Evolutionary conservation across 2,888 invertebrate genomes (phyloP), one percentile per base, ranked within the genome.

Genomic region (Nomada fabriciana): DNA sequence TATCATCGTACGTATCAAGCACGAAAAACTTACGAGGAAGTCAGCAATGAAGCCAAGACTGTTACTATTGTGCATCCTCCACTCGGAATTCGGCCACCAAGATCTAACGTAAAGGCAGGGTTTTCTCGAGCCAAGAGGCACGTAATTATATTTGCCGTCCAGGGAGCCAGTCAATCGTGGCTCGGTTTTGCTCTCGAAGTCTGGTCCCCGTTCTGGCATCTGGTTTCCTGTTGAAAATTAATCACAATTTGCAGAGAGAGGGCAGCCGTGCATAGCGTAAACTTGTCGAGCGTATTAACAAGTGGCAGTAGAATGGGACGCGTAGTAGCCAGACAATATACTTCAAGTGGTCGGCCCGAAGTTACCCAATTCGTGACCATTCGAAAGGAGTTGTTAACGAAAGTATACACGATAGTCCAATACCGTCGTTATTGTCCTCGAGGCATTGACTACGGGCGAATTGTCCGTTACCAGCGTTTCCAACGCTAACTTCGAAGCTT

Each of bases 1-100:
- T 11, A 0, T 47, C 11, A 15, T 47, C 4, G 47, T 2, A 13
- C n/a, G n/a, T 36, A 36, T 7, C 36, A 0, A 29, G 42, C 47
- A 18, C 3, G 50, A 1, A 20, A 20, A 18, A n/a, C 94, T 93
- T 92, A 97, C 97, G 94, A 97, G 93, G 89, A 95, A 94, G 11
- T 94, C 93, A 7, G 95, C 94, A 52, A 97, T 96, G 82, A 95
- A 95, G 11, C 94, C 92, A 2, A 97, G 94, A 91, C 96, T 95
- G 92, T 97, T 97, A 68, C 95, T 95, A 88, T 96, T 96, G 90
- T 95, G 96, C 92, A 97, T 95, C 83, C 97, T 94, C 87, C 95
- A 95, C 78, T 96, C 94, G 82, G 96, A 95, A 92, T 97, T 97
- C 4, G 97, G 97, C 90, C 96, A 95, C 73, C 94, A 94, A 0